These are phyloP conservation scores for Phrynocephalus forsythii DNA, from an alignment of 2,797 vertebrate genomes.

Conservation along the genomic window DNA sequence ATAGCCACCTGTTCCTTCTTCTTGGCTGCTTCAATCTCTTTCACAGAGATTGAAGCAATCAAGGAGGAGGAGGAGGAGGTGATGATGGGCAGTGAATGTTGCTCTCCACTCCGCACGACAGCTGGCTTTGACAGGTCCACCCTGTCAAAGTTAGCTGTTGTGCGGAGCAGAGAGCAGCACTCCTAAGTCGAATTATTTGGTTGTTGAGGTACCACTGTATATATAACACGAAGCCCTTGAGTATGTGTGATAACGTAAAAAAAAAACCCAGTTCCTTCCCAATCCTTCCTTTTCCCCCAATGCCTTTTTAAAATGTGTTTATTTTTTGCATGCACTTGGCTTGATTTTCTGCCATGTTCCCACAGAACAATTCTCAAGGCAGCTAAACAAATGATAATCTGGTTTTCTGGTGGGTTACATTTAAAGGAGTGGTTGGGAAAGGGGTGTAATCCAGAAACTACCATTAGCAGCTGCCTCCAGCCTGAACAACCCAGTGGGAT, in stretches of 20 bases:
- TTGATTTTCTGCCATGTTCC: constrained; percentile 2
- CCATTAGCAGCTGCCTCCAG: neutral
- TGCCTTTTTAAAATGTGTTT: neutral
- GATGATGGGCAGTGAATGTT: too few species aligned
- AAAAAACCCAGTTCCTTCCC: neutral
- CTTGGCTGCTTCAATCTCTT: too few species aligned
- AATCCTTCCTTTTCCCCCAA: neutral
- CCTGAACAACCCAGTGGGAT: neutral
- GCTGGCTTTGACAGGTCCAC: too few species aligned
- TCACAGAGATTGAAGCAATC: too few species aligned
- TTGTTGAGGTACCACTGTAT: too few species aligned
- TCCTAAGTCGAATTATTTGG: too few species aligned
- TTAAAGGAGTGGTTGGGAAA: neutral
- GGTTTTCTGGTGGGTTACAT: neutral
- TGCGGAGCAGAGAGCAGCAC: too few species aligned
- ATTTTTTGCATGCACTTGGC: neutral
- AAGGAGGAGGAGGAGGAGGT: too few species aligned
- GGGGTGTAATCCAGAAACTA: neutral
- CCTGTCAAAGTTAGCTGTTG: too few species aligned
- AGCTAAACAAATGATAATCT: neutral
- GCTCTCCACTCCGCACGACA: too few species aligned
- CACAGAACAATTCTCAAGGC: neutral
- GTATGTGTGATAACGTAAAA: neutral
- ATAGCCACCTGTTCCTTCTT: too few species aligned
- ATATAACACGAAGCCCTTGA: constrained; percentile 21